Evolutionary conservation across 2,797 vertebrate genomes (phyloP).

Genomic region (Cossypha dichroa): DNA sequence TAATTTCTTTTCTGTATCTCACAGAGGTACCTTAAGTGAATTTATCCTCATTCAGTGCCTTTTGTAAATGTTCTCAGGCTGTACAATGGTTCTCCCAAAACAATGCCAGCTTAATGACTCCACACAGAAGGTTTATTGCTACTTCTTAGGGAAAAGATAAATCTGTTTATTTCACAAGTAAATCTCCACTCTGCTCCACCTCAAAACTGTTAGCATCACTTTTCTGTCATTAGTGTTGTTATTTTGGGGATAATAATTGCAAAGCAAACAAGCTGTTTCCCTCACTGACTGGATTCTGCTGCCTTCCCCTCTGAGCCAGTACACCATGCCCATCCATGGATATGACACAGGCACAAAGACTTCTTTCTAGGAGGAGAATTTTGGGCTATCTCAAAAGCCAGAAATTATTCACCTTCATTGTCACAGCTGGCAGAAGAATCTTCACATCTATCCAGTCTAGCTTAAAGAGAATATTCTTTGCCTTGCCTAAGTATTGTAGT

Average conservation of each 20-base stretch:
- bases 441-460: slow-evolving; percentile 4
- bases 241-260: neutral
- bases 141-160: neutral
- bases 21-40: slow-evolving; percentile 19
- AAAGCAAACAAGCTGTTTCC: neutral
- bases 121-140: neutral
- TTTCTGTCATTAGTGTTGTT: neutral
- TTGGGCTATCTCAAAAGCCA: neutral
- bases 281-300: neutral
- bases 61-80: neutral
- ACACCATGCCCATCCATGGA: neutral
- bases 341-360: neutral
- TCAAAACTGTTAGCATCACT: neutral
- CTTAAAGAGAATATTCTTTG: slow-evolving; percentile 54
- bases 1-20: neutral
- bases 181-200: neutral
- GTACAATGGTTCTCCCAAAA: neutral
- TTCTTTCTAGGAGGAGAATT: neutral
- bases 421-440: slow-evolving; percentile 28
- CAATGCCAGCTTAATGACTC: neutral
- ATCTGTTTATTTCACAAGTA: neutral
- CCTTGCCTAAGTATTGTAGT: slow-evolving; percentile 44
- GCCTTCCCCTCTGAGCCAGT: neutral
- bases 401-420: slow-evolving; percentile 31
- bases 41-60: neutral